Base-by-base conservation (phyloP, 2,797 vertebrate species). In the Discoglossus pictus region DNA sequence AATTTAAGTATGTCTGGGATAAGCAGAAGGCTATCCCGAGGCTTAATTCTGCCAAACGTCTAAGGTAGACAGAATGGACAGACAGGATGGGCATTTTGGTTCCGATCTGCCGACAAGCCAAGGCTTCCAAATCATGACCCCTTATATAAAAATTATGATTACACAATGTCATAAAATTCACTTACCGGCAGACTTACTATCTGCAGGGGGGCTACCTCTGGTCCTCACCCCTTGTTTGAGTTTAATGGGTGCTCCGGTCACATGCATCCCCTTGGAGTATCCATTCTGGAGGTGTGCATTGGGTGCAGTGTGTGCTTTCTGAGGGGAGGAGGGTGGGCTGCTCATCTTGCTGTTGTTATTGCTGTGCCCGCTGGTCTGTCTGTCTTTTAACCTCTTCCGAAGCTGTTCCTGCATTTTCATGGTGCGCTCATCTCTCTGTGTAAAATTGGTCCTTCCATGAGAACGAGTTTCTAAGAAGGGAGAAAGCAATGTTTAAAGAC, bases 351-450 rank as follows among this genome's bases (percentile, higher is more conserved):
- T 87, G 74, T 83, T 82, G 21, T 76, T 78, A 74, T 83, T 82
- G 21, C 76, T 78, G 18, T 82, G 82, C 35, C 80, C 78, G 43
- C 75, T 74, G 44, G 79, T 73, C 72, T 87, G 87, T 53, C 78
- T 75, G 58, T 89, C 84, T 81, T 86, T 90, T 68, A 86, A 76
- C 7, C 86, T 87, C 65, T 89, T 86, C 77, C 87, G 88, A 69
- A 87, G 77, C 70, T 87, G 85, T 1, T 91, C 91, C 73, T 86
- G 87, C 75, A 81, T 83, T 82, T 91, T 92, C 60, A 81, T 74
- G 46, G 80, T 78, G 36, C 86, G 82, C 69, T 91, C 88, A 0
- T 90, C 84, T 38, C 81, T 76, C 43, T 83, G 85, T 60, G 82
- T 87, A 66, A 88, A 86, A 72, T 79, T 86, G 50, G 78, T 65